A percentile compares a stretch with the other conserved stretches of the same genome.
Evolutionary conservation across 2,797 vertebrate genomes (phyloP).

Genomic region (Odontamblyopus lacepedii): DNA sequence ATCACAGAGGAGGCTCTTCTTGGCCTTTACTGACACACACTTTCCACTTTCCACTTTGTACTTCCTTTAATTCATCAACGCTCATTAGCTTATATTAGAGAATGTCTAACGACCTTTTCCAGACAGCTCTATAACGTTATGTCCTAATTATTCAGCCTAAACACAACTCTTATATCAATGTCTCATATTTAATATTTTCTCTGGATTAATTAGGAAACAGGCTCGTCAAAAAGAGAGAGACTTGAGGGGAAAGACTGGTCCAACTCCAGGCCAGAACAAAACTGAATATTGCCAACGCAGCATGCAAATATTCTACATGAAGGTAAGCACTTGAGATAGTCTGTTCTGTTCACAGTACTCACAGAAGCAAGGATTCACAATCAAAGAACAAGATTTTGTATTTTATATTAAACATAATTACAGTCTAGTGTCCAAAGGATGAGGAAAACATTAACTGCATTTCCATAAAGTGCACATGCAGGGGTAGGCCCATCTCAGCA

Average conservation of each 20-base stretch:
- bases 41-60: conserved; percentile 13
- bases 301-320: background rate
- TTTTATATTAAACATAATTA: background rate
- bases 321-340: background rate
- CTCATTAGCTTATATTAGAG: conserved; percentile 42
- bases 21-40: conserved; percentile 36
- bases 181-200: background rate
- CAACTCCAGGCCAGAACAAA: background rate
- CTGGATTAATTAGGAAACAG: background rate
- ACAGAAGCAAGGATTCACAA: background rate
- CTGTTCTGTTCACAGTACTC: background rate
- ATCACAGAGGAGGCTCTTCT: conserved; percentile 61
- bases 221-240: background rate
- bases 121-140: conserved; percentile 26
- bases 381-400: background rate
- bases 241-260: background rate
- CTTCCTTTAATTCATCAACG: conserved; percentile 51
- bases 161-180: background rate
- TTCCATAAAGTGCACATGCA: background rate
- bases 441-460: background rate
- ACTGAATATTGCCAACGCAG: background rate
- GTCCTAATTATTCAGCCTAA: conserved; percentile 7
- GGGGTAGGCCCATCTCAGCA: conserved; percentile 6
- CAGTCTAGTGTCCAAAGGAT: background rate
- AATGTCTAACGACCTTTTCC: conserved; percentile 21